A percentile compares a stretch with the other conserved stretches of the same genome.
These are phyloP conservation scores for Gallinago jamesoni DNA, from an alignment of 2,113 vertebrate species.

Conservation along the genomic window DNA sequence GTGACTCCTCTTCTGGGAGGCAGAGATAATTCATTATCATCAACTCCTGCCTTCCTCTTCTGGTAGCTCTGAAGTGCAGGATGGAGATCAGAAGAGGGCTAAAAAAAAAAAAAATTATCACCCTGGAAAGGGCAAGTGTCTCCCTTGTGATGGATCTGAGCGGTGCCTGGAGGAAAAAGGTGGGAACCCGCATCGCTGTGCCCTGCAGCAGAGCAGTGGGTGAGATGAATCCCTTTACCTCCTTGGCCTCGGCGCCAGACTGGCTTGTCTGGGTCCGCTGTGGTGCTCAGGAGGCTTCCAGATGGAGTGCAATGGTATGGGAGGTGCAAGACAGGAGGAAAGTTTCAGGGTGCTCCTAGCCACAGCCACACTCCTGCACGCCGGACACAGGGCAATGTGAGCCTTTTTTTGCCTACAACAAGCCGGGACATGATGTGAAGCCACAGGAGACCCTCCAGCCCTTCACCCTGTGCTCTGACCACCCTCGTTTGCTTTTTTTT, in stretches of 20 bases:
- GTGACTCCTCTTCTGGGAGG: not conserved
- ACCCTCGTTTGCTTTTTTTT: not conserved
- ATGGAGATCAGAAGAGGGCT: not conserved
- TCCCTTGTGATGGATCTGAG: conserved; percentile 5
- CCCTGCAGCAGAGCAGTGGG: not conserved
- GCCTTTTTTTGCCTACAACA: not conserved
- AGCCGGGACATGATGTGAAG: not conserved
- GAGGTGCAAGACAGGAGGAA: not conserved
- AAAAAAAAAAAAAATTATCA: not conserved
- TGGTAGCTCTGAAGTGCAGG: not conserved
- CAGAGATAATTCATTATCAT: conserved; percentile 15
- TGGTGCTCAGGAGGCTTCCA: not conserved
- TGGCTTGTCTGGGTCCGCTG: not conserved
- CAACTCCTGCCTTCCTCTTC: not conserved
- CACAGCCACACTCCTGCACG: not conserved
- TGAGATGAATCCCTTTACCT: not conserved
- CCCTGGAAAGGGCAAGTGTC: not conserved
- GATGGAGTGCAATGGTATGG: not conserved
- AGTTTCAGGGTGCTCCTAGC: not conserved
- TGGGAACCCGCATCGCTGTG: not conserved
- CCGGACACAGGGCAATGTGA: accelerated
- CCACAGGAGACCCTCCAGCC: not conserved
- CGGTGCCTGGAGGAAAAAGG: not conserved
- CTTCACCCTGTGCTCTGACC: not conserved
- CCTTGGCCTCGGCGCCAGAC: conserved; percentile 8